A percentile compares a stretch with the other conserved stretches of the same genome.
phyloP scores from a whole-genome alignment of 2,888 invertebrate genomes.

The Drosophila dives region DNA sequence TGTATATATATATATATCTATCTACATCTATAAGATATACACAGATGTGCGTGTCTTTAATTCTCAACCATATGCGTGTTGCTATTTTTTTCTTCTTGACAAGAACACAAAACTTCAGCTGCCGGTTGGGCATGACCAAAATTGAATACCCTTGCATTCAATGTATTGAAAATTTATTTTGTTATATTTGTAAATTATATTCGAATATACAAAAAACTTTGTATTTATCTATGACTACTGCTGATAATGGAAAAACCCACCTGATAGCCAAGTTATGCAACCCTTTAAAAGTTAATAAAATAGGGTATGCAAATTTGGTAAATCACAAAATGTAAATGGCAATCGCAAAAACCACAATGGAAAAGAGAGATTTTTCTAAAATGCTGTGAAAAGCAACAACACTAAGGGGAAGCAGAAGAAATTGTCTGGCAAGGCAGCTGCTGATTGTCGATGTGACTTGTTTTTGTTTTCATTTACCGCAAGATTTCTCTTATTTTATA shows the following conservation, averaged over 20 bases:
- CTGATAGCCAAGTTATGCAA: background rate
- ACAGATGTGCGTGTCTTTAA: conserved; percentile 29
- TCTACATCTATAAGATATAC: conserved; percentile 22
- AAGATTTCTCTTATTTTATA: conserved; percentile 34
- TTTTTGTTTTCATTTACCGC: conserved; percentile 50
- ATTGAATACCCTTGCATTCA: background rate
- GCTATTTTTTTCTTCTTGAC: background rate
- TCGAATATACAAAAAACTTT: too few species aligned
- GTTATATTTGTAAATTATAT: too few species aligned
- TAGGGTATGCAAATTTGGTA: conserved; percentile 8
- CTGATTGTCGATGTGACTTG: conserved; percentile 37
- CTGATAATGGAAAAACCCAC: background rate
- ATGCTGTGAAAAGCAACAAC: conserved; percentile 40
- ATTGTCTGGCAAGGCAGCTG: conserved; percentile 53
- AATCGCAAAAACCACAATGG: conserved; percentile 17
- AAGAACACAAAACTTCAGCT: background rate
- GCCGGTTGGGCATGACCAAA: background rate
- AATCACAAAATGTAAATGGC: conserved; percentile 46
- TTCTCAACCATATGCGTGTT: conserved; percentile 21
- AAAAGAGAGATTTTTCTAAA: conserved; percentile 16
- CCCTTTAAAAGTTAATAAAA: conserved; percentile 34
- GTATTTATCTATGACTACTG: background rate
- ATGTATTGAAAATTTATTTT: background rate
- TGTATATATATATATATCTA: background rate
- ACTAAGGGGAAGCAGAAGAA: background rate